phyloP scores from a whole-genome alignment of 2,888 invertebrate genomes.

The Cartodere bifasciata region DNA sequence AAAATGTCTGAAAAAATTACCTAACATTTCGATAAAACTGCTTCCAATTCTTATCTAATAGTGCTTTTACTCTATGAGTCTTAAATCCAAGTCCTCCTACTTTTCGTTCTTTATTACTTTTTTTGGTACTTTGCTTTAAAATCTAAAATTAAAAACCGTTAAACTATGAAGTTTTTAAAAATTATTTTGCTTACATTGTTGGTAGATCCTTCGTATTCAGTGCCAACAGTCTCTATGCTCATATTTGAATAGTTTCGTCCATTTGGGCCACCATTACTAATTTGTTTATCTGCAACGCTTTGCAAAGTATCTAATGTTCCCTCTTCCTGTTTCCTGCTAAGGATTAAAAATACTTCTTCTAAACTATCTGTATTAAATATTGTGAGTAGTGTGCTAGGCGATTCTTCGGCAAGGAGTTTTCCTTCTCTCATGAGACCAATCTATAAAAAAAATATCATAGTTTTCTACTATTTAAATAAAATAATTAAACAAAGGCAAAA shows the following conservation, averaged over 20 bases:
- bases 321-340: constrained; percentile 53
- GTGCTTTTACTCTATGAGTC: no score
- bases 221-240: no score
- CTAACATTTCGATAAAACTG: constrained; percentile 22
- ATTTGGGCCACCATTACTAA: constrained; percentile 1
- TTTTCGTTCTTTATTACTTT: no score
- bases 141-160: no score
- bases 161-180: no score
- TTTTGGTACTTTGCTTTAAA: no score
- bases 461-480: no score
- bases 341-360: constrained; percentile 77
- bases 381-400: constrained; percentile 58
- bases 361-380: constrained; percentile 59
- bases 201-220: no score
- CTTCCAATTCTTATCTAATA: constrained; percentile 24
- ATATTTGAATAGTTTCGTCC: no score
- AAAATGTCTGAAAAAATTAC: constrained; percentile 12
- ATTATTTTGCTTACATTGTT: no score
- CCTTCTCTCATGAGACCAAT: constrained; percentile 86
- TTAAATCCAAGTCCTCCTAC: no score
- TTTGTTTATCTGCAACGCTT: neutral
- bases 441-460: no score
- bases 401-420: constrained; percentile 70
- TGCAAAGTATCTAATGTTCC: constrained; percentile 20
- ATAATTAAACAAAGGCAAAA: neutral